A percentile compares a stretch with the other conserved stretches of the same genome.
These are phyloP conservation scores for Mercenaria mercenaria DNA, from an alignment of 1,140 invertebrate genomes.

Conservation along the genomic window DNA sequence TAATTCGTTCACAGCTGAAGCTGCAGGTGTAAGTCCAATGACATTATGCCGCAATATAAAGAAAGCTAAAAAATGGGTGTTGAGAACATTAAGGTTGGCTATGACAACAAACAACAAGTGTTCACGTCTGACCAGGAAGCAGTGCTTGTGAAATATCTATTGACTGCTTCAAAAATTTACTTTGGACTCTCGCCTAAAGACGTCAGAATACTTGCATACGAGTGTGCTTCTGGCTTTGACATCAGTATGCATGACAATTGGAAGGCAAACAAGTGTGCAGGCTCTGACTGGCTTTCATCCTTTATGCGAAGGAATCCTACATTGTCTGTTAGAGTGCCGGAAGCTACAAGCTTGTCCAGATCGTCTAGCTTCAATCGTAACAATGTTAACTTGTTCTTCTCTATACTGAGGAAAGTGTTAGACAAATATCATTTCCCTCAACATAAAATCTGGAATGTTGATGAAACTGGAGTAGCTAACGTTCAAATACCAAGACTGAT, in stretches of 20 bases:
- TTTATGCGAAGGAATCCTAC: constrained; percentile 84
- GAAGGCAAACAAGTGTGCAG: constrained; percentile 75
- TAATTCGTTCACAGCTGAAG: not conserved
- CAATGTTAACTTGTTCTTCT: constrained; percentile 76
- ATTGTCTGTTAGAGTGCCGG: constrained; percentile 85
- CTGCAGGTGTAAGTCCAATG: constrained; percentile 4
- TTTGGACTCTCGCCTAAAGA: constrained; percentile 76
- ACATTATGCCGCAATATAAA: constrained; percentile 12
- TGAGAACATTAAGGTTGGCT: not conserved
- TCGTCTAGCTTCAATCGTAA: constrained; percentile 87
- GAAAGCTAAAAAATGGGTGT: not conserved
- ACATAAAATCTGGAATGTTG: constrained; percentile 85
- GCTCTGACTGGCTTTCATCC: constrained; percentile 86
- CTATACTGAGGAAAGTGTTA: constrained; percentile 67
- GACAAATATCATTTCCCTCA: constrained; percentile 74
- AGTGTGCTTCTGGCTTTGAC: constrained; percentile 81
- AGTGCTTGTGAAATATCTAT: not conserved
- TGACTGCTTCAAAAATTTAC: constrained; percentile 28
- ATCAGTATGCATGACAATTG: constrained; percentile 70
- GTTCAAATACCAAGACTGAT: constrained; percentile 86
- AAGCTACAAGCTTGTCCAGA: constrained; percentile 85
- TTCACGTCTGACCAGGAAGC: not conserved
- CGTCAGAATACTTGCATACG: constrained; percentile 84
- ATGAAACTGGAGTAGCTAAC: constrained; percentile 87
- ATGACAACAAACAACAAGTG: not conserved